Percentiles rank a stretch among this genome's conserved stretches.
phyloP scores from a whole-genome alignment of 2,113 vertebrate species.

The Scopus umbretta region DNA sequence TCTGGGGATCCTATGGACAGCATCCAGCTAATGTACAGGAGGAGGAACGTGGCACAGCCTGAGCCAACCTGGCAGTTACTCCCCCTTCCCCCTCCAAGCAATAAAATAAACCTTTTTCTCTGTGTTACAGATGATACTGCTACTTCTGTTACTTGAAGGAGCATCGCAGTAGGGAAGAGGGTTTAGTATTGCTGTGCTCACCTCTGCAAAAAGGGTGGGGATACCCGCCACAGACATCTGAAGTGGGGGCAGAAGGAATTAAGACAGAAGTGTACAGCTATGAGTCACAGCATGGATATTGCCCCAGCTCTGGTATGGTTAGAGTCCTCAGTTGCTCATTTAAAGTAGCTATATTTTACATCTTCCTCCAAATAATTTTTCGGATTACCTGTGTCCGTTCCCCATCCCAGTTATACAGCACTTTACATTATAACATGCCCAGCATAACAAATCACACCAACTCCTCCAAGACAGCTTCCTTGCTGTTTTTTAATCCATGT shows the following conservation, averaged over 20 bases:
- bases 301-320: not conserved
- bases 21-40: fast-evolving
- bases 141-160: not conserved
- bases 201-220: not conserved
- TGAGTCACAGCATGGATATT: fast-evolving
- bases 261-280: not conserved
- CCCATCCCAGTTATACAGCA: not conserved
- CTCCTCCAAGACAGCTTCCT: not conserved
- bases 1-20: not conserved
- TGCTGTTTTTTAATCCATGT: not conserved
- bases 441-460: not conserved
- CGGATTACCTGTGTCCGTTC: not conserved
- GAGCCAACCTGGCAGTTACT: not conserved
- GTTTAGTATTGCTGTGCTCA: fast-evolving
- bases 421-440: not conserved
- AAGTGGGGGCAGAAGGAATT: not conserved
- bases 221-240: not conserved
- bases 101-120: not conserved
- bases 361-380: not conserved
- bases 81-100: not conserved
- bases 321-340: not conserved
- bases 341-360: not conserved
- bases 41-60: not conserved
- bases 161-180: not conserved
- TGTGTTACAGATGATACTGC: fast-evolving